phyloP scores from a whole-genome alignment of 2,888 invertebrate species.

The Drosophila neonasuta region DNA sequence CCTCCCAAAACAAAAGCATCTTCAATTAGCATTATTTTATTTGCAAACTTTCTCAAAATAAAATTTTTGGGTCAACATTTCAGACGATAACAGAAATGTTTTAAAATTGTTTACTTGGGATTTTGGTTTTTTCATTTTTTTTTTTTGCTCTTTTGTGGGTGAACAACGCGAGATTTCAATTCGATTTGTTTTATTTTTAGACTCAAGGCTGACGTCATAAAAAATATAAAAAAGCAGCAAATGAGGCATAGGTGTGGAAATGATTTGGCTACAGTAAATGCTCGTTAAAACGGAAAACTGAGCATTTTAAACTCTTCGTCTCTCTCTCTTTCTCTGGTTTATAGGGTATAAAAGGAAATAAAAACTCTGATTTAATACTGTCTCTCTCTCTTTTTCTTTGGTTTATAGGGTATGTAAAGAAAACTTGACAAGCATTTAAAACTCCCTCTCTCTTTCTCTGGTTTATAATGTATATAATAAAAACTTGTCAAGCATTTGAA shows the following conservation, averaged over 20 bases:
- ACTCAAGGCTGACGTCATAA: conserved; percentile 11
- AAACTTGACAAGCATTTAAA: no score
- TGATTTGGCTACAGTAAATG: neutral
- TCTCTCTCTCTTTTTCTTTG: neutral
- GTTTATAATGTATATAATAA: neutral
- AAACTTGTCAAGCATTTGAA: no score
- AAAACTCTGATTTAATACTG: no score
- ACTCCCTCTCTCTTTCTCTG: neutral
- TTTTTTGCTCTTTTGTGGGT: neutral
- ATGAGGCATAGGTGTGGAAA: conserved; percentile 2
- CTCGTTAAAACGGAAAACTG: neutral
- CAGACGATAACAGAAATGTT: neutral
- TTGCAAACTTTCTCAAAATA: neutral
- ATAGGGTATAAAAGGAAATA: neutral
- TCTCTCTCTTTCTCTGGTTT: neutral
- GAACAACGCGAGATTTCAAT: neutral
- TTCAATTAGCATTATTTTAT: neutral
- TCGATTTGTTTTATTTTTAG: conserved; percentile 16
- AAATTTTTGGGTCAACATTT: neutral
- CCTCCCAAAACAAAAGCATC: neutral
- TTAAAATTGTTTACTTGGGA: conserved; percentile 2
- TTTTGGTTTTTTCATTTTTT: neutral
- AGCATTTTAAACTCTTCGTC: neutral
- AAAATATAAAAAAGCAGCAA: neutral
- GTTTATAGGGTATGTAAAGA: no score